Percentiles rank a stretch among this genome's conserved stretches.
These are phyloP conservation scores for Dromius quadrimaculatus DNA, from an alignment of 2,888 invertebrate genomes.

Conservation along the genomic window DNA sequence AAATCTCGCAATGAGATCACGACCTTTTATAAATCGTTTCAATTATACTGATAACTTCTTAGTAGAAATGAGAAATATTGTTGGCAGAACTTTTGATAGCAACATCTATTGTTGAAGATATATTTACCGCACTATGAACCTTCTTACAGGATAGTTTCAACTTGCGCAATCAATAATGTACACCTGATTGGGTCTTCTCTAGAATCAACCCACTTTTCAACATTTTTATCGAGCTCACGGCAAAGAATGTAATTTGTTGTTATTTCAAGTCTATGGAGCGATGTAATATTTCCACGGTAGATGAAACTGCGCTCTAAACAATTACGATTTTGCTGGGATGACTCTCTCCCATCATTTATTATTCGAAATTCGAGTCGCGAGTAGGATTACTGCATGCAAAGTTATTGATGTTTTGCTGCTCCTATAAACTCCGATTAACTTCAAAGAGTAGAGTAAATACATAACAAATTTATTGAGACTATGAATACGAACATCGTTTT, in stretches of 20 bases:
- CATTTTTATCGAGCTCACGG: conserved; percentile 25
- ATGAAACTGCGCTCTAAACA: conserved; percentile 3
- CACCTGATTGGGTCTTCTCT: conserved; percentile 16
- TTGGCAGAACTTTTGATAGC: neutral
- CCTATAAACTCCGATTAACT: neutral
- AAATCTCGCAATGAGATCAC: conserved; percentile 12
- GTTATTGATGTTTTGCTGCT: neutral
- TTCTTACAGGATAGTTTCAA: conserved; percentile 11
- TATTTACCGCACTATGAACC: neutral
- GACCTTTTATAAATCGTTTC: conserved; percentile 7
- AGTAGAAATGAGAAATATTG: conserved; percentile 4
- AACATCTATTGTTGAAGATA: conserved; percentile 17
- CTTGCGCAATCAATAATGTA: conserved; percentile 20
- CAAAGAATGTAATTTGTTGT: neutral
- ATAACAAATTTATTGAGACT: neutral
- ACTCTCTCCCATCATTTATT: conserved; percentile 3
- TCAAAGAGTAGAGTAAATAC: neutral
- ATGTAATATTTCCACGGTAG: neutral
- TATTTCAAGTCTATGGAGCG: neutral
- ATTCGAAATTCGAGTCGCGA: conserved; percentile 8
- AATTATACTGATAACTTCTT: conserved; percentile 6
- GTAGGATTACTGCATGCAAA: neutral
- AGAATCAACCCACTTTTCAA: conserved; percentile 10
- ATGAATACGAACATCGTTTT: too few species aligned
- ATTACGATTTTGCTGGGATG: neutral